These are phyloP conservation scores for Harpagoxenus sublaevis DNA, from an alignment of 2,888 invertebrate genomes.

Conservation along the genomic window DNA sequence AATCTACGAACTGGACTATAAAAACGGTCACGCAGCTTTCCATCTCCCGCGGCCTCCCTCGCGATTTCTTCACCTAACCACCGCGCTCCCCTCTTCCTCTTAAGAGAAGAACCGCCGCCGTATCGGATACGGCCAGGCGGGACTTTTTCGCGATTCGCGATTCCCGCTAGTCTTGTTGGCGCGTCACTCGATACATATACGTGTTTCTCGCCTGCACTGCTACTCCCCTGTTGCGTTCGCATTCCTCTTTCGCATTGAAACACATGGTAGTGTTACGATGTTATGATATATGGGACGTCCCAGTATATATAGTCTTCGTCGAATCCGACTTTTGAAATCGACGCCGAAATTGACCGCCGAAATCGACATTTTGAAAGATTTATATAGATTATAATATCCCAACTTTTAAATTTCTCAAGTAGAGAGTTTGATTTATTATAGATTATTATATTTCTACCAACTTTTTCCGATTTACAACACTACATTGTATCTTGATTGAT, in stretches of 20 bases:
- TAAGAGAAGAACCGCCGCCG: background rate
- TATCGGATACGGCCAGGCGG: slow-evolving; percentile 24
- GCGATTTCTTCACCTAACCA: background rate
- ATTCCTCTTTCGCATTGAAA: slow-evolving; percentile 10
- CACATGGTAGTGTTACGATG: background rate
- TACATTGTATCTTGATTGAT: background rate
- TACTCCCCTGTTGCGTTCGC: background rate
- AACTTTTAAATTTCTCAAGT: background rate
- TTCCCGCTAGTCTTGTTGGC: background rate
- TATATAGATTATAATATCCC: background rate
- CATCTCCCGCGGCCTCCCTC: slow-evolving; percentile 12
- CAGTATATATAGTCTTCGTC: background rate
- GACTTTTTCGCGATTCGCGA: slow-evolving; percentile 25
- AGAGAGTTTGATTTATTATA: background rate
- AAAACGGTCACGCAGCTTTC: slow-evolving; percentile 29
- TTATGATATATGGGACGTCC: background rate
- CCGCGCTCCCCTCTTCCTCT: background rate
- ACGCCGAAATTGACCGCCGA: too few relatives aligned
- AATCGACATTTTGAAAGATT: background rate
- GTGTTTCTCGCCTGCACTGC: background rate
- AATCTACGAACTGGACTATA: slow-evolving; percentile 56
- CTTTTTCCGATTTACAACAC: background rate
- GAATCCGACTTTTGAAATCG: background rate
- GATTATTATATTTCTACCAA: background rate
- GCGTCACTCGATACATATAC: slow-evolving; percentile 1